Percentiles rank a stretch among this genome's conserved stretches.
phyloP scores from a whole-genome alignment of 2,113 vertebrate genomes.

The Gasterosteus nipponicus region DNA sequence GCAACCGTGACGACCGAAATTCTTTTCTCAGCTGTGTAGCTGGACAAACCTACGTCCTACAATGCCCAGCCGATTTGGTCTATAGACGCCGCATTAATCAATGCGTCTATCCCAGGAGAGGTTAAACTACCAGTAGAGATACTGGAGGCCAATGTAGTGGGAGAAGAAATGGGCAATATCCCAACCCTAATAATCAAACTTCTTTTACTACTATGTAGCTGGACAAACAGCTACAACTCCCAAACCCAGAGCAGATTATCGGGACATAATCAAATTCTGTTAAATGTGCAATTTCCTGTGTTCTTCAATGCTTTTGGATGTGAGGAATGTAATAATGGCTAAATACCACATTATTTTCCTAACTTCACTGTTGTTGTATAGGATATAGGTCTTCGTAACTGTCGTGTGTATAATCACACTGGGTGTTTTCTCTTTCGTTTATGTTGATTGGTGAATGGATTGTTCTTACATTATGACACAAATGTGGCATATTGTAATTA shows the following conservation, averaged over 20 bases:
- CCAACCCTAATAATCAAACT: neutral
- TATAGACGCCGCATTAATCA: rapidly evolving
- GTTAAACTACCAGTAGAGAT: too few relatives aligned
- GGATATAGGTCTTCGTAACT: too few relatives aligned
- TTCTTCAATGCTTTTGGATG: neutral
- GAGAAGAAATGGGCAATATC: neutral
- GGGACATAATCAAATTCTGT: neutral
- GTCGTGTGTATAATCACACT: neutral
- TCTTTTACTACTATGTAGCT: too few relatives aligned
- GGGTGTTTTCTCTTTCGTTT: neutral
- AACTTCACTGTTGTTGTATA: neutral
- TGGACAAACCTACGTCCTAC: too few relatives aligned
- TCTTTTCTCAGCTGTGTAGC: too few relatives aligned
- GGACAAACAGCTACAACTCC: too few relatives aligned
- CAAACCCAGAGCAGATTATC: too few relatives aligned
- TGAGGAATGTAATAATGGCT: neutral
- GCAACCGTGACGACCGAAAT: too few relatives aligned
- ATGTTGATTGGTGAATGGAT: neutral
- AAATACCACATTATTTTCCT: neutral
- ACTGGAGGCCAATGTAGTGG: neutral
- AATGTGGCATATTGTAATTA: neutral
- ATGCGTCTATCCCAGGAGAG: neutral
- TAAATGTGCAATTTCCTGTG: neutral
- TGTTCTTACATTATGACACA: neutral
- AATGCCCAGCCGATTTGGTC: too few relatives aligned